These are phyloP conservation scores for Silurus asotus DNA, from an alignment of 2,113 vertebrate genomes.

Conservation along the genomic window DNA sequence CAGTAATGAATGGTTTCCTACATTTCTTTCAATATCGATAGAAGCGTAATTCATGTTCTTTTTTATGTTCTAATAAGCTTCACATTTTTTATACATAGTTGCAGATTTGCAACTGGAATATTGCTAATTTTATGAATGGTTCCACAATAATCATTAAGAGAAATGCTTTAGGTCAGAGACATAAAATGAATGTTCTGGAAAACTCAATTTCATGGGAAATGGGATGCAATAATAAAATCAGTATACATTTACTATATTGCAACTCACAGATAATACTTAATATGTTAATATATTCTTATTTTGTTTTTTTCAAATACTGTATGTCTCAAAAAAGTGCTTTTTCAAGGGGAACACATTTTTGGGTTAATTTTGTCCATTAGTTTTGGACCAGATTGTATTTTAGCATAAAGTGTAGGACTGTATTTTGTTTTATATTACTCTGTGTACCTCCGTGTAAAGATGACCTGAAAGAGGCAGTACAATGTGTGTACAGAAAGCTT, in stretches of 20 bases:
- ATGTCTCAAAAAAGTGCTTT: conserved; percentile 17
- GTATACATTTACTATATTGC: background rate
- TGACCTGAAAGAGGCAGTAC: conserved; percentile 36
- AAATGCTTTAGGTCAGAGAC: background rate
- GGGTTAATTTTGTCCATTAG: background rate
- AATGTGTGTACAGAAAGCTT: conserved; percentile 14
- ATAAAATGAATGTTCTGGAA: background rate
- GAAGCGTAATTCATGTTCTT: background rate
- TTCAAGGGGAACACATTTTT: background rate
- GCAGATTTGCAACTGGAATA: background rate
- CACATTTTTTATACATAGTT: background rate
- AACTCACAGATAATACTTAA: background rate
- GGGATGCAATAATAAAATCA: background rate
- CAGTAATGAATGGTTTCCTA: background rate
- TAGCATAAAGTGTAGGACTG: background rate
- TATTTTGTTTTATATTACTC: conserved; percentile 6
- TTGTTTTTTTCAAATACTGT: background rate
- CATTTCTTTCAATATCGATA: background rate
- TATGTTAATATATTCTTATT: conserved; percentile 17
- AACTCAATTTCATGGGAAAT: background rate
- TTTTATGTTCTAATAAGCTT: background rate
- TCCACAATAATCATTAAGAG: background rate
- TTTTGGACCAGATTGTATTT: background rate
- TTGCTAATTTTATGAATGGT: background rate
- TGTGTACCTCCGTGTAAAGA: conserved; percentile 30